phyloP scores from a whole-genome alignment of 2,113 vertebrate species.

The Crotalus tigris region DNA sequence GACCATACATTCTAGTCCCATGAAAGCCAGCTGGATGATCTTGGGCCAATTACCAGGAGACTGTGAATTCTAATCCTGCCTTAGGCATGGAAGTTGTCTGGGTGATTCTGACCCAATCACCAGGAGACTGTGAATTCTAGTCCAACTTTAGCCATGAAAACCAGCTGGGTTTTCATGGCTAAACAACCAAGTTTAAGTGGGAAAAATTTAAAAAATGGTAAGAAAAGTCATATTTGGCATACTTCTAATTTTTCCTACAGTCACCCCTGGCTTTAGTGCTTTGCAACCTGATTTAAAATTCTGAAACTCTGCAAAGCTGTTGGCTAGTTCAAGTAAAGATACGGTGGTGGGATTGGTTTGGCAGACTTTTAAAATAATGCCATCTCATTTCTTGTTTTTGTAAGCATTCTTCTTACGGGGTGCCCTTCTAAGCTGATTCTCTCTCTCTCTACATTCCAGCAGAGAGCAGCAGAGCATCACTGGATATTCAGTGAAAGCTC shows the following conservation, averaged over 20 bases:
- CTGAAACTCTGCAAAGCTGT: neutral
- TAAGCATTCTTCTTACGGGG: neutral
- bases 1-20: too few relatives aligned
- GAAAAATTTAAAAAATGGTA: neutral
- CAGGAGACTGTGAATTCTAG: neutral
- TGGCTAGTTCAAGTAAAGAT: neutral
- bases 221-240: neutral
- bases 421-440: neutral
- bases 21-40: too few relatives aligned
- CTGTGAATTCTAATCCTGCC: neutral
- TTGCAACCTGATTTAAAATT: neutral
- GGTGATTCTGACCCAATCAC: neutral
- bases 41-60: too few relatives aligned
- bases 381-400: neutral
- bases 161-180: too few relatives aligned
- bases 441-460: neutral
- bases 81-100: neutral
- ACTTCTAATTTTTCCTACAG: neutral
- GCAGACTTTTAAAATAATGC: neutral
- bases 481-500: neutral
- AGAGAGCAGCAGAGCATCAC: conserved; percentile 4
- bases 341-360: neutral
- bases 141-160: neutral
- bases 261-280: neutral
- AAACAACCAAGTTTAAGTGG: neutral